Conservation (phyloP, 2,888 invertebrate genomes). For the Acronicta psi region DNA sequence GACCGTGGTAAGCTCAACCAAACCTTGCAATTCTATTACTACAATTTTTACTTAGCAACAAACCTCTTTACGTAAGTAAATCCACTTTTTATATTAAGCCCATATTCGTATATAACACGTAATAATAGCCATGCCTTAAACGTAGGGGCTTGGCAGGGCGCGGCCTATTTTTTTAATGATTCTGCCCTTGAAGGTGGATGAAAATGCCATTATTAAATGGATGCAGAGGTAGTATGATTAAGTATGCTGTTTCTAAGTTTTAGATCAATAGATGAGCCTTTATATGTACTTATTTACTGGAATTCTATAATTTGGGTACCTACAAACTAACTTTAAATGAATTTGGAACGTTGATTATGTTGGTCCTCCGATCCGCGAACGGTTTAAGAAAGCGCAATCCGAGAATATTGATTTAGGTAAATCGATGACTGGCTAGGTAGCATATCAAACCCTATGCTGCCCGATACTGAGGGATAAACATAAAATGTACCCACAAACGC, state of each 20-base stretch:
- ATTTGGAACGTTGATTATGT: not conserved
- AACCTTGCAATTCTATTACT: too few relatives aligned
- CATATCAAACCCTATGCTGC: not conserved
- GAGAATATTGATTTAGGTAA: not conserved
- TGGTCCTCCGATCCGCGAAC: too few relatives aligned
- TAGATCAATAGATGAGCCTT: too few relatives aligned
- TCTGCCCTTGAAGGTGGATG: conserved; percentile 13
- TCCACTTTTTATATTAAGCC: not conserved
- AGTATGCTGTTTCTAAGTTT: too few relatives aligned
- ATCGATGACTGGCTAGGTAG: not conserved
- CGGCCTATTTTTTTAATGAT: conserved; percentile 16
- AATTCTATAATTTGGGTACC: too few relatives aligned
- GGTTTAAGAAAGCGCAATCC: too few relatives aligned
- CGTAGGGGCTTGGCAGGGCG: conserved; percentile 28
- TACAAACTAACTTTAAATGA: not conserved
- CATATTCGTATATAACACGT: not conserved
- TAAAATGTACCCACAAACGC: conserved; percentile 18
- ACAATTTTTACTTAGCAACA: too few relatives aligned
- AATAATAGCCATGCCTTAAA: conserved; percentile 1
- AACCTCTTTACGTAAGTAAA: not conserved
- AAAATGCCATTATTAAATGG: conserved; percentile 23
- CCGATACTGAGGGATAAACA: conserved; percentile 17
- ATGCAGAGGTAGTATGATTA: not conserved
- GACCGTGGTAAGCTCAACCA: too few relatives aligned
- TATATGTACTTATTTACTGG: too few relatives aligned